Conservation (phyloP, 2,113 vertebrate genomes). For the Rhizomys pruinosus region DNA sequence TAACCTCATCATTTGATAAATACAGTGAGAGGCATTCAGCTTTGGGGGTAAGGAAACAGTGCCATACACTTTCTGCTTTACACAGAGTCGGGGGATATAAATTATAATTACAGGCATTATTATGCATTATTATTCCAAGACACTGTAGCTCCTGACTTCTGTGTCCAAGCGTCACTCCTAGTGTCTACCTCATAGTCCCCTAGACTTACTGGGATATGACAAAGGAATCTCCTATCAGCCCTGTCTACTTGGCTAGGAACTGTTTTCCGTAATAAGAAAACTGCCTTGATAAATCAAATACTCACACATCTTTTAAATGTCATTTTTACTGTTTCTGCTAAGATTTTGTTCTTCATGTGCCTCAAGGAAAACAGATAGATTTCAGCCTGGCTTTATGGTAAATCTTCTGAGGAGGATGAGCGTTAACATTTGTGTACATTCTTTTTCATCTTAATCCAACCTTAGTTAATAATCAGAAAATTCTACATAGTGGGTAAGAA, state of each 20-base stretch:
- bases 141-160: constrained; percentile 78
- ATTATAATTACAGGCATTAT: constrained; percentile 83
- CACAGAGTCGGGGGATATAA: constrained; percentile 82
- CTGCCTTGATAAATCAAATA: constrained; percentile 82
- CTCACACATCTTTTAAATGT: constrained; percentile 81
- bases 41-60: constrained; percentile 79
- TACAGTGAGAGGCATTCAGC: constrained; percentile 65
- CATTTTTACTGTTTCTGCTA: constrained; percentile 84
- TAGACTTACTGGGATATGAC: constrained; percentile 81
- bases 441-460: constrained; percentile 90
- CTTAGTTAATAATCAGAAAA: constrained; percentile 91
- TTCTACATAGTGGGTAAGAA: constrained; percentile 91
- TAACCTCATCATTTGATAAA: constrained; percentile 81
- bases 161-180: constrained; percentile 76
- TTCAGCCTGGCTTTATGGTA: constrained; percentile 87
- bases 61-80: constrained; percentile 78
- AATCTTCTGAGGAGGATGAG: constrained; percentile 87
- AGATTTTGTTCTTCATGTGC: constrained; percentile 84
- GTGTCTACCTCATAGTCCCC: constrained; percentile 78
- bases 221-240: constrained; percentile 85
- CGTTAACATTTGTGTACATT: constrained; percentile 88
- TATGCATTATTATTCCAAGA: constrained; percentile 83
- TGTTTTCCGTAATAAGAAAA: constrained; percentile 87
- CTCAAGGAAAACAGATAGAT: constrained; percentile 86
- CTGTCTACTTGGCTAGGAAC: constrained; percentile 84